Percentiles rank a stretch among this genome's conserved stretches.
Evolutionary conservation across 2,888 invertebrate species (phyloP).

Genomic region (Petrolisthes manimaculis): DNA sequence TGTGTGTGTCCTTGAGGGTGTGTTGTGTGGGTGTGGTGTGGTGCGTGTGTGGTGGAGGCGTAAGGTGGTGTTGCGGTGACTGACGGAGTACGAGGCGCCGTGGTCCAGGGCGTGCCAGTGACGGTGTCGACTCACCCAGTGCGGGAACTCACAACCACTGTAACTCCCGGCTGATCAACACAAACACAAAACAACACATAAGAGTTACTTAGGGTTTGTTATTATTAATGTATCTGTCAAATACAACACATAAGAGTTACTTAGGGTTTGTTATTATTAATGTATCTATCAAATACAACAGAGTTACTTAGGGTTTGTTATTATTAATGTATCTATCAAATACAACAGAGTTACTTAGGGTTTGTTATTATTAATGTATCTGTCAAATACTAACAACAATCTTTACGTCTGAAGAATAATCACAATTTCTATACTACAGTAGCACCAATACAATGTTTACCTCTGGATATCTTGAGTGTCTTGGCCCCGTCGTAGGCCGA

Average conservation of each 20-base stretch:
- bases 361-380: no score
- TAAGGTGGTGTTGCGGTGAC: slow-evolving; percentile 60
- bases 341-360: no score
- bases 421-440: no score
- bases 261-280: no score
- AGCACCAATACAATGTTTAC: slow-evolving; percentile 38
- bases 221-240: no score
- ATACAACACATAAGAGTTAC: no score
- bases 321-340: no score
- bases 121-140: slow-evolving; percentile 84
- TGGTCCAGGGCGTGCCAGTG: slow-evolving; percentile 85
- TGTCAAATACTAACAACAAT: neutral
- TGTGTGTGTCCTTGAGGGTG: slow-evolving; percentile 9
- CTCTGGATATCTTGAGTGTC: slow-evolving; percentile 60
- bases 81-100: slow-evolving; percentile 75
- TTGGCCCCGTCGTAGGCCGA: slow-evolving; percentile 87
- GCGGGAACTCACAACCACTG: slow-evolving; percentile 82
- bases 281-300: no score
- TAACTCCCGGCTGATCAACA: slow-evolving; percentile 77
- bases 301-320: no score
- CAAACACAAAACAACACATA: neutral
- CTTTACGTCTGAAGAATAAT: neutral
- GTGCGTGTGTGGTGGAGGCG: slow-evolving; percentile 55
- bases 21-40: slow-evolving; percentile 37
- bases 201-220: no score